Percentiles rank a stretch among this genome's conserved stretches.
phyloP scores from a whole-genome alignment of 2,888 invertebrate species.

The Zeuzera pyrina region DNA sequence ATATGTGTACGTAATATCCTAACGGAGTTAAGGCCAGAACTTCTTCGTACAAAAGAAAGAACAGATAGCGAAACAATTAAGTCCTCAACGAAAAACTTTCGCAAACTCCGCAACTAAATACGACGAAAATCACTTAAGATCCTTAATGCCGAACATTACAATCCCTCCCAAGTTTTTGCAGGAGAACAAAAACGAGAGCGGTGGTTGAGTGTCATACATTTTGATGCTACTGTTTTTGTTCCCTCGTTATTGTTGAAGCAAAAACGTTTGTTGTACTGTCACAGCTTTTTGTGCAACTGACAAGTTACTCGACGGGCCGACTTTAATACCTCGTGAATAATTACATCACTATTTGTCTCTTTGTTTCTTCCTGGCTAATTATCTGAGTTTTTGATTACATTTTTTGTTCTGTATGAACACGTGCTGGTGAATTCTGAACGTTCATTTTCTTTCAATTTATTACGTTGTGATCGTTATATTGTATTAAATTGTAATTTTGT shows the following conservation, averaged over 20 bases:
- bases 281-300: conserved; percentile 55
- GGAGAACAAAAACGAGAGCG: conserved; percentile 34
- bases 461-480: background rate
- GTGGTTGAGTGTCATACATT: conserved; percentile 56
- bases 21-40: conserved; percentile 4
- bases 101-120: conserved; percentile 43
- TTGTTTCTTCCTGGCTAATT: conserved; percentile 3
- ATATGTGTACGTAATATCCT: too few relatives aligned
- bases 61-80: conserved; percentile 47
- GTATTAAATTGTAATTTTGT: too few relatives aligned
- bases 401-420: too few relatives aligned
- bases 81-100: conserved; percentile 35
- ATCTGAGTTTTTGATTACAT: too few relatives aligned
- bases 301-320: conserved; percentile 48
- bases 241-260: conserved; percentile 46
- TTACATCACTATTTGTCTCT: conserved; percentile 52
- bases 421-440: too few relatives aligned
- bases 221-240: conserved; percentile 55
- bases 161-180: conserved; percentile 42
- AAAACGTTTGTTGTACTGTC: conserved; percentile 55
- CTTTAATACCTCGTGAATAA: conserved; percentile 58
- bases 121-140: conserved; percentile 40
- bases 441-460: background rate
- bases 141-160: conserved; percentile 35
- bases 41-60: conserved; percentile 13